phyloP scores from a whole-genome alignment of 2,797 vertebrate genomes.

The Lacerta viridis region DNA sequence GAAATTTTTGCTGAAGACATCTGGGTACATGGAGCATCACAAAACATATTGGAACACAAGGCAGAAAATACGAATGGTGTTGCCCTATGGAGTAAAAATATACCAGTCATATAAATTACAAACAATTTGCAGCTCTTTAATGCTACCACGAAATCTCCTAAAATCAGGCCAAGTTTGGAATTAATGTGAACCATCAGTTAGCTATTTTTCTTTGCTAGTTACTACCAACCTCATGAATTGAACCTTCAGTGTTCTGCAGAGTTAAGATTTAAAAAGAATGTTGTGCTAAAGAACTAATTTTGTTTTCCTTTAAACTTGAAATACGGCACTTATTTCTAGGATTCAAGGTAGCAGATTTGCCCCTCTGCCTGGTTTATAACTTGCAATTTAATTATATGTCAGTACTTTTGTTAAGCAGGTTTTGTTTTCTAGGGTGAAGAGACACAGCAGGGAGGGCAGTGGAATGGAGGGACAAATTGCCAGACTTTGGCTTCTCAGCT shows the following conservation, averaged over 20 bases:
- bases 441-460: constrained; percentile 36
- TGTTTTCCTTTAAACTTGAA: neutral
- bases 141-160: neutral
- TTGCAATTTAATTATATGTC: neutral
- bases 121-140: neutral
- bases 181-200: constrained; percentile 12
- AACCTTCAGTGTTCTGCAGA: neutral
- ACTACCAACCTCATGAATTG: constrained; percentile 36
- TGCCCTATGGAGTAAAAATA: neutral
- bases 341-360: neutral
- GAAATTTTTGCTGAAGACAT: neutral
- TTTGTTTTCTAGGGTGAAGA: constrained; percentile 15
- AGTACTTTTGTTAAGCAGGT: neutral
- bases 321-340: constrained; percentile 20
- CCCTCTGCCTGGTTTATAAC: rapidly evolving
- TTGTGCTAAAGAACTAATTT: neutral
- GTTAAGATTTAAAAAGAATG: constrained; percentile 43
- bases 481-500: neutral
- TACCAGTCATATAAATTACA: neutral
- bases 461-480: constrained; percentile 39
- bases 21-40: neutral
- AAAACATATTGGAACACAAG: neutral
- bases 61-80: neutral
- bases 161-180: neutral
- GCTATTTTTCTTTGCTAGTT: neutral